These are phyloP conservation scores for Saccopteryx bilineata DNA, from an alignment of 2,113 vertebrate genomes.

Conservation along the genomic window DNA sequence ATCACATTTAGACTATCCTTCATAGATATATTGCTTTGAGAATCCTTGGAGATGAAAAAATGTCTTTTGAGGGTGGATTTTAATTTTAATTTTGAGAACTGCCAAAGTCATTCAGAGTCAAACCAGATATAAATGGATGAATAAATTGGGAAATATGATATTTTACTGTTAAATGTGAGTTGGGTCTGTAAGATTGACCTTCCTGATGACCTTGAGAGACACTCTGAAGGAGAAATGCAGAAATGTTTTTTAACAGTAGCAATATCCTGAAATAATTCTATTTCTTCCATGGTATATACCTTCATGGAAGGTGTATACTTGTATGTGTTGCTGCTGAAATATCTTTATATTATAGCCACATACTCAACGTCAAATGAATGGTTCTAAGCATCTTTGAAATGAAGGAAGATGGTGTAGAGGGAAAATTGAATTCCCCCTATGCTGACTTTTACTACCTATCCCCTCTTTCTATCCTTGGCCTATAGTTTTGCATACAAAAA, in stretches of 20 bases:
- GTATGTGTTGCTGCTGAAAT: slow-evolving; percentile 12
- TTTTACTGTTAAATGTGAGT: slow-evolving; percentile 50
- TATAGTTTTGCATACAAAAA: slow-evolving; percentile 30
- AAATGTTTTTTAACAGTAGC: slow-evolving; percentile 22
- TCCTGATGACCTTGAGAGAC: slow-evolving; percentile 5
- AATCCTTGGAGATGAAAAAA: neutral
- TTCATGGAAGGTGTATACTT: too few species aligned
- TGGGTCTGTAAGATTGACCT: slow-evolving; percentile 39
- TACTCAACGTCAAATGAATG: slow-evolving; percentile 14
- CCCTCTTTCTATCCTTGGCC: neutral
- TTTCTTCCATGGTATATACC: neutral
- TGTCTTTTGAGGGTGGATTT: slow-evolving; percentile 53
- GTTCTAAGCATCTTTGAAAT: slow-evolving; percentile 39
- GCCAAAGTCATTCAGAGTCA: neutral
- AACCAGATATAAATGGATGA: slow-evolving; percentile 9
- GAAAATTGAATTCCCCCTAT: neutral
- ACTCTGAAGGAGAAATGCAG: neutral
- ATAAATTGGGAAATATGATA: slow-evolving; percentile 43
- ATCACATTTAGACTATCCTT: slow-evolving; percentile 10
- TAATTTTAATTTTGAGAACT: slow-evolving; percentile 65
- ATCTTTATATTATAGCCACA: neutral
- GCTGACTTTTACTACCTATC: neutral
- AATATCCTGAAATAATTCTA: neutral
- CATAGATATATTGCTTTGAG: neutral
- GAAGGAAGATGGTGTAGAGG: neutral